Percentiles rank a stretch among this genome's conserved stretches.
Conservation (phyloP, 2,888 invertebrate genomes). For the Abscondita cerata region DNA sequence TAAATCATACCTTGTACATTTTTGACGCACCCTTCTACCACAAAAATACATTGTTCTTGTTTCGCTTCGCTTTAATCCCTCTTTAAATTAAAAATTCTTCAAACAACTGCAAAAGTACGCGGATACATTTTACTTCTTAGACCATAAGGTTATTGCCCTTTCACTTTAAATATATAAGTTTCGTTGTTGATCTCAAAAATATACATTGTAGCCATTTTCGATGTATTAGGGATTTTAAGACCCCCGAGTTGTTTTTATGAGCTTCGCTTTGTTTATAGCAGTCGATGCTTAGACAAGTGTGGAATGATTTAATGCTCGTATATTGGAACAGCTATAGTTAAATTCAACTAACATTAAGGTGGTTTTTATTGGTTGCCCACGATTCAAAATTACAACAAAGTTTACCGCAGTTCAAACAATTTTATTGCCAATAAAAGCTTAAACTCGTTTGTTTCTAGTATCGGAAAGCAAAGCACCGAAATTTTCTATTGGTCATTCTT, state of each 20-base stretch:
- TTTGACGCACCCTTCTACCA: constrained; percentile 8
- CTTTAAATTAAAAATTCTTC: constrained; percentile 10
- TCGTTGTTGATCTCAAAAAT: constrained; percentile 7
- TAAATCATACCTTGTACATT: constrained; percentile 13
- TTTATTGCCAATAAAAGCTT: constrained; percentile 35
- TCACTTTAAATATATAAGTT: constrained; percentile 10
- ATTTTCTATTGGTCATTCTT: constrained; percentile 20
- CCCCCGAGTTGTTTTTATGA: constrained; percentile 6
- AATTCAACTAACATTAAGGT: constrained; percentile 30
- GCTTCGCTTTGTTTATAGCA: constrained; percentile 15
- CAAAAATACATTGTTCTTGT: constrained; percentile 2
- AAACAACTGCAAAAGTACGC: constrained; percentile 5
- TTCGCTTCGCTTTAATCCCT: constrained; percentile 3
- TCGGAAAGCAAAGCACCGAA: constrained; percentile 20
- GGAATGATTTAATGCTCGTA: constrained; percentile 23
- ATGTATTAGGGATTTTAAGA: constrained; percentile 13
- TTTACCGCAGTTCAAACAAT: constrained; percentile 30
- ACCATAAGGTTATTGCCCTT: constrained; percentile 22
- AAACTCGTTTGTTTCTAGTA: constrained; percentile 31
- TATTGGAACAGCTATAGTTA: constrained; percentile 22
- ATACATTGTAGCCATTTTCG: constrained; percentile 7
- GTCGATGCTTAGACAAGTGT: constrained; percentile 17
- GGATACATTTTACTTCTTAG: constrained; percentile 14
- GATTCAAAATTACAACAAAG: constrained; percentile 33
- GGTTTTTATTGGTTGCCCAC: constrained; percentile 31